phyloP scores from a whole-genome alignment of 2,113 vertebrate species.

The Dolichallabes microphthalmus region DNA sequence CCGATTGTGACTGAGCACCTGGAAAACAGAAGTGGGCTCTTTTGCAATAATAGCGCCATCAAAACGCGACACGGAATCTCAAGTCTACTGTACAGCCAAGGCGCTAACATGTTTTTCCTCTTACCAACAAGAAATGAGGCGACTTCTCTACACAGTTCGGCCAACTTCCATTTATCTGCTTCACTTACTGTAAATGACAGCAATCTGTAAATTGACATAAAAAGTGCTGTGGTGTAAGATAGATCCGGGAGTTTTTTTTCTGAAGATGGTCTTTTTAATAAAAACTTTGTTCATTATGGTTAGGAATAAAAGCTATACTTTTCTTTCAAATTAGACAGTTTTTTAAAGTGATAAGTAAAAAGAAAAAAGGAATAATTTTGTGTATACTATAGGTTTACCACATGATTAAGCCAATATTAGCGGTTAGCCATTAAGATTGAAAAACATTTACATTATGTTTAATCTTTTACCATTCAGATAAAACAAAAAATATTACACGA shows the following conservation, averaged over 20 bases:
- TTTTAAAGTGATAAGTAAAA: neutral
- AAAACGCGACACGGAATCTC: constrained; percentile 50
- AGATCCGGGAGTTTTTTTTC: neutral
- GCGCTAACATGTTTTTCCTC: neutral
- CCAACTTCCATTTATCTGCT: neutral
- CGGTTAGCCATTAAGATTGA: neutral
- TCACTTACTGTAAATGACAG: neutral
- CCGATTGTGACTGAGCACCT: constrained; percentile 64
- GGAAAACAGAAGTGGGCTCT: constrained; percentile 59
- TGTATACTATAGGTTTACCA: neutral
- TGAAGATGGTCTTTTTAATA: neutral
- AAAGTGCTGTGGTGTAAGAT: neutral
- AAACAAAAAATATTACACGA: neutral
- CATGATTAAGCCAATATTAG: neutral
- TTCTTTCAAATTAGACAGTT: neutral
- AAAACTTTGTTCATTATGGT: constrained; percentile 47
- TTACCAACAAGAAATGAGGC: constrained; percentile 7
- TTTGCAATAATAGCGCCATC: constrained; percentile 67
- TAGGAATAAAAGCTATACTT: neutral
- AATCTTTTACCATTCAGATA: neutral
- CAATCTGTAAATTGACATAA: neutral
- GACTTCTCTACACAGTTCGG: neutral
- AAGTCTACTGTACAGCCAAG: constrained; percentile 27
- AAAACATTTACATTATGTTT: neutral
- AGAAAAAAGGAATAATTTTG: neutral